Evolutionary conservation across 1,140 invertebrate genomes (phyloP), one percentile per base, ranked within the genome.

Genomic region (Steinernema feltiae): DNA sequence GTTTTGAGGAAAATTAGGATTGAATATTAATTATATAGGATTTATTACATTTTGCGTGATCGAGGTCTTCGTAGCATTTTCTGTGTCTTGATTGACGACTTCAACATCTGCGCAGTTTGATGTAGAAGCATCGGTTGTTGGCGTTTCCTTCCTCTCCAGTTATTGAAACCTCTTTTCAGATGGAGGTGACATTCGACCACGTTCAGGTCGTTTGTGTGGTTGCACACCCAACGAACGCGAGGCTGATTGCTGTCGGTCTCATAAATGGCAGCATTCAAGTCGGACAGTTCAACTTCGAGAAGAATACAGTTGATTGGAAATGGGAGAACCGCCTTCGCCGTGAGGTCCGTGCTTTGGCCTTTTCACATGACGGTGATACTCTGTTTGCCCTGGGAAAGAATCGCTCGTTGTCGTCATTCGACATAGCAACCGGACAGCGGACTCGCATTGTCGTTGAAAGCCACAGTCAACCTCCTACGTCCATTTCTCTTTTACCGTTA

Each of bases 151-250:
- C n/a, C n/a, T n/a, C n/a, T n/a, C n/a, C n/a, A n/a, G n/a, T n/a
- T n/a, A n/a, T n/a, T n/a, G n/a, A n/a, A n/a, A 41, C 18, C 18
- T 41, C 35, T 41, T 63, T 63, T 27, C 53, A 63, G 53, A 63
- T 63, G 53, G 53, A 63, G 53, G 53, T 63, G 53, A 63, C 12
- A 63, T 63, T 63, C 53, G 53, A 63, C n/a, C 7, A n/a, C 53
- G 24, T 27, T 3, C 53, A 63, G 53, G 53, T 63, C 12, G 53
- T 63, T 21, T 63, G 53, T 27, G 53, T 63, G 53, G 24, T 21
- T 21, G 3, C 53, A 21, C 53, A 63, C 24, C 53, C 53, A 21
- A 12, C 12, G 24, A 63, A 63, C 3, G 7, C 53, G 53, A 27
- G 24, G 3, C 53, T 63, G 53, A 63, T 63, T 21, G 53, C 53